Evolutionary conservation across 2,888 invertebrate genomes (phyloP).

Genomic region (Timema cristinae): DNA sequence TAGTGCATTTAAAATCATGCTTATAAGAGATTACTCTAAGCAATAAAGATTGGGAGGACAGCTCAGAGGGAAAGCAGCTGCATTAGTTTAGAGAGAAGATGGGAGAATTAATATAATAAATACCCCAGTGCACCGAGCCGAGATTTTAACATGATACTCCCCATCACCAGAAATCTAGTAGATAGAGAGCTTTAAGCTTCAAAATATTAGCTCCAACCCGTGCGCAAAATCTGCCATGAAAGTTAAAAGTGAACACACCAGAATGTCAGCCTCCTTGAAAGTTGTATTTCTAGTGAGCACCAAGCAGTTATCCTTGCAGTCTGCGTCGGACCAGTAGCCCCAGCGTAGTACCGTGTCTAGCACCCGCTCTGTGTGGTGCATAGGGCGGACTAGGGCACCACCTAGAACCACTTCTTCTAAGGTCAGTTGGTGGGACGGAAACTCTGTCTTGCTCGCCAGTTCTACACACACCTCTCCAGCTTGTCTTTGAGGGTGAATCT

Average conservation of each 20-base stretch:
- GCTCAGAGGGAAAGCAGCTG: too few relatives aligned
- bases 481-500: slow-evolving; percentile 74
- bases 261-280: slow-evolving; percentile 43
- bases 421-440: slow-evolving; percentile 61
- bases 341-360: slow-evolving; percentile 70
- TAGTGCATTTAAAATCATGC: too few relatives aligned
- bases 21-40: too few relatives aligned
- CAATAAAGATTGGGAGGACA: too few relatives aligned
- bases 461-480: slow-evolving; percentile 72
- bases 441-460: slow-evolving; percentile 59
- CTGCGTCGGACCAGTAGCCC: slow-evolving; percentile 86
- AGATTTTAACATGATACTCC: too few relatives aligned
- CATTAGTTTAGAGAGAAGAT: too few relatives aligned
- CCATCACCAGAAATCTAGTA: too few relatives aligned
- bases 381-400: slow-evolving; percentile 66
- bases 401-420: slow-evolving; percentile 77
- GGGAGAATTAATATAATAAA: too few relatives aligned
- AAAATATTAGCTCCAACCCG: too few relatives aligned
- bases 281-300: slow-evolving; percentile 53
- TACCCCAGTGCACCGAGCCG: too few relatives aligned
- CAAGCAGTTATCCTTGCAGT: slow-evolving; percentile 77
- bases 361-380: slow-evolving; percentile 72
- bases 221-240: background rate
- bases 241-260: slow-evolving; percentile 39
- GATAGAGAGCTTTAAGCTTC: too few relatives aligned